Percentiles rank a stretch among this genome's conserved stretches.
Evolutionary conservation across 2,797 vertebrate genomes (phyloP).

Genomic region (Myotis daubentonii): DNA sequence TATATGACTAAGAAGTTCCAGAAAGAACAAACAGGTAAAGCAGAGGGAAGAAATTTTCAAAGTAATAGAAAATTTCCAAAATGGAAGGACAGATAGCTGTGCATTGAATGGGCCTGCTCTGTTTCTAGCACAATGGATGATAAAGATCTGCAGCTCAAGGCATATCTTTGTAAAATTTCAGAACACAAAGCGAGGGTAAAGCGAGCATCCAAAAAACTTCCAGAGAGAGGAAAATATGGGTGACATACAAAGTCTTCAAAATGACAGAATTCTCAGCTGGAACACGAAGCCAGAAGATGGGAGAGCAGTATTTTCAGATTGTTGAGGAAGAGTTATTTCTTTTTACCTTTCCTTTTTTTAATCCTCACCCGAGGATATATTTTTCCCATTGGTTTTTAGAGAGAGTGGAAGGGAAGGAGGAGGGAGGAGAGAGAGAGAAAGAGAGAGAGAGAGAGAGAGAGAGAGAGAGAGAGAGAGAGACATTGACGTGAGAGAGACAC

Average conservation of each 20-base stretch:
- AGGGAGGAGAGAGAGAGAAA: no score
- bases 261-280: not conserved
- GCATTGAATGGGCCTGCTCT: not conserved
- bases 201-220: not conserved
- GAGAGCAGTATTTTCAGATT: not conserved
- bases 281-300: not conserved
- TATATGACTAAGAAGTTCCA: not conserved
- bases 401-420: no score
- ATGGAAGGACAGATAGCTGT: not conserved
- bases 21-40: not conserved
- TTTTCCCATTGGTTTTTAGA: no score
- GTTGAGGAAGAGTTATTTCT: not conserved
- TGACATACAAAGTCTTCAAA: not conserved
- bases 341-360: no score
- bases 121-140: not conserved
- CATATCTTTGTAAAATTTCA: not conserved
- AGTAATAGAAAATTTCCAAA: not conserved
- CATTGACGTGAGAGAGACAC: no score
- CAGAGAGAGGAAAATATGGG: not conserved
- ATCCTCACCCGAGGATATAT: no score
- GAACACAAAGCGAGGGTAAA: not conserved
- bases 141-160: not conserved
- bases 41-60: not conserved
- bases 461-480: no score
- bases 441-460: no score